A percentile compares a stretch with the other conserved stretches of the same genome.
phyloP scores from a whole-genome alignment of 2,113 vertebrate genomes.

The Thymallus thymallus region DNA sequence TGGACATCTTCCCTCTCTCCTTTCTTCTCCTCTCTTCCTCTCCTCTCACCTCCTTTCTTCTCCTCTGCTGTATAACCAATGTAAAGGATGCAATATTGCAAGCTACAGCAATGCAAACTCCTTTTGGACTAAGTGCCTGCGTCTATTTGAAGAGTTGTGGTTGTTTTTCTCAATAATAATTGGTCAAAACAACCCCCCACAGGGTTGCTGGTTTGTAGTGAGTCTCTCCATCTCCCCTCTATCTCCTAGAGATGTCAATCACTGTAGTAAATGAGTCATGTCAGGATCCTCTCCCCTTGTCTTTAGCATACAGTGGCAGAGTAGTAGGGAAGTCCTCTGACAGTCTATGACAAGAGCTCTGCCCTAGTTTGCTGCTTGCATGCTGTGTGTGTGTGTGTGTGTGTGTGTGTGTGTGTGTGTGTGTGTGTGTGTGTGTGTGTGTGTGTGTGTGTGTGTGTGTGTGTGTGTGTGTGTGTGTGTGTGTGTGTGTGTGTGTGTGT shows the following conservation, averaged over 20 bases:
- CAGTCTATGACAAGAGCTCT: slow-evolving; percentile 56
- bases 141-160: no score
- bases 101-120: no score
- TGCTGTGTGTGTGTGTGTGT: slow-evolving; percentile 41
- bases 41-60: slow-evolving; percentile 5
- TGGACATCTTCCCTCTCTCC: not conserved
- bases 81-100: no score
- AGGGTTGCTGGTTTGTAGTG: no score
- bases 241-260: not conserved
- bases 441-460: slow-evolving; percentile 5
- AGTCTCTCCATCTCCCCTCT: slow-evolving; percentile 4
- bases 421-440: slow-evolving; percentile 14
- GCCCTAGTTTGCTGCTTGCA: slow-evolving; percentile 63
- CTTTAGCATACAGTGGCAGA: slow-evolving; percentile 46
- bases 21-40: not conserved
- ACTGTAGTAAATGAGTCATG: no score
- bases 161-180: no score
- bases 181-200: no score
- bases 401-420: slow-evolving; percentile 1
- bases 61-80: slow-evolving; percentile 1
- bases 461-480: slow-evolving; percentile 5
- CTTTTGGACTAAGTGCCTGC: no score
- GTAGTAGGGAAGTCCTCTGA: slow-evolving; percentile 45
- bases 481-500: not conserved
- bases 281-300: slow-evolving; percentile 19